Evolutionary conservation across 2,113 vertebrate species (phyloP), one percentile per base, ranked within the genome.

Genomic region (Pedionomus torquatus): DNA sequence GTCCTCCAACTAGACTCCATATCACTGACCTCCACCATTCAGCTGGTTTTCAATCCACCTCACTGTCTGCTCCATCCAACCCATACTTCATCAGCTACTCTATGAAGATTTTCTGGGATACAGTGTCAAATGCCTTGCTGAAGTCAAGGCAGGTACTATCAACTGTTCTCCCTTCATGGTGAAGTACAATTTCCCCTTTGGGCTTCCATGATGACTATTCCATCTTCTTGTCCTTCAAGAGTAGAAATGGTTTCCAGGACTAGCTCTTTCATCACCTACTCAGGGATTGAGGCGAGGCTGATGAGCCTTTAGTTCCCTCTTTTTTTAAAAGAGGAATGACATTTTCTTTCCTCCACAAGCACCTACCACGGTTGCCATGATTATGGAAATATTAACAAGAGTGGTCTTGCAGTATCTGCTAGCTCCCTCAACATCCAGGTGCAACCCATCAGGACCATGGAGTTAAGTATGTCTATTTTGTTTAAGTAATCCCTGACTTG

Each of bases 371-470:
- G 9, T 57, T 37, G 8, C 16, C 6, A 5, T 39, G 26, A 33
- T 51, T 28, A 46, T 5, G 69, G 12, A 35, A 74, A 90, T 7
- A 24, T 13, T 81, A 65, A 23, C 14, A 78, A n/a, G 33, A 64
- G 10, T 65, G 23, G 9, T 24, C 28, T 63, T 83, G 18, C 2
- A 63, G 26, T 8, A 57, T 35, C 26, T 33, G 9, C 7, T 14
- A 54, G 23, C 31, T 49, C 4, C 33, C 31, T 49, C 5, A 33
- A 23, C 5, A 46, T 7, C 65, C 0, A 0, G 5, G 15, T 84
- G 8, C 31, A 46, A 19, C 31, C 30, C 10, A 35, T 13, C 66
- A 43, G 4, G 23, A 16, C 5, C 18, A 37, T 17, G 13, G 30
- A 10, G 5, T 43, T 80, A 48, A 3, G 5, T 55, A 17, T 11